phyloP scores from a whole-genome alignment of 2,888 invertebrate species.

The Labia minor region DNA sequence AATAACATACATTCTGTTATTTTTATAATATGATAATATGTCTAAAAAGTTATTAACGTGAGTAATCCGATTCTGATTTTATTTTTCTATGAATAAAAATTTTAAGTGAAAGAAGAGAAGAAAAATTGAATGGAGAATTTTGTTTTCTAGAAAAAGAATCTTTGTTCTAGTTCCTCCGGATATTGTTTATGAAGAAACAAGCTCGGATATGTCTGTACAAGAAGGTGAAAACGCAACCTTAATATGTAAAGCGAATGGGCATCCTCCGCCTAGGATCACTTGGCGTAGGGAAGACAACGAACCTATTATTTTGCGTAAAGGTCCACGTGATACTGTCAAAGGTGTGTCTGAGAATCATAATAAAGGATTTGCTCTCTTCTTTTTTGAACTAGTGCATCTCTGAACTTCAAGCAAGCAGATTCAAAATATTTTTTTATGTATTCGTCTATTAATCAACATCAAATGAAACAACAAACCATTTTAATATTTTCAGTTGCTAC shows the following conservation, averaged over 20 bases:
- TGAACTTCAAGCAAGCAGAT: too few relatives aligned
- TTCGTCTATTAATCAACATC: not conserved
- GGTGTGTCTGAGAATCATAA: too few relatives aligned
- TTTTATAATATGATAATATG: too few relatives aligned
- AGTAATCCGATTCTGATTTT: too few relatives aligned
- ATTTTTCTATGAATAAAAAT: too few relatives aligned
- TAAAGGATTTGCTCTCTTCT: not conserved
- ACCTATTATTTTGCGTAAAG: conserved; percentile 30
- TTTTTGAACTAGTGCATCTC: not conserved
- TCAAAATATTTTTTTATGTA: too few relatives aligned
- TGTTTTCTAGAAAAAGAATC: too few relatives aligned
- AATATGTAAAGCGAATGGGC: conserved; percentile 60
- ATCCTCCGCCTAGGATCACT: conserved; percentile 54
- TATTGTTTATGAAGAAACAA: conserved; percentile 64
- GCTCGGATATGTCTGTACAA: conserved; percentile 58
- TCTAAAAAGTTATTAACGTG: too few relatives aligned
- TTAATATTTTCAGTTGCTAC: conserved; percentile 32
- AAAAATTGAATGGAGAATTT: too few relatives aligned
- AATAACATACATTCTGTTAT: too few relatives aligned
- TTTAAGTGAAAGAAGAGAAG: too few relatives aligned
- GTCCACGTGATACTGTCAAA: conserved; percentile 30
- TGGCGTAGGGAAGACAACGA: conserved; percentile 50
- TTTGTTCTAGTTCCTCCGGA: conserved; percentile 66
- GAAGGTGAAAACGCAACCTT: conserved; percentile 66
- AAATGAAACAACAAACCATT: not conserved